Percentiles rank a stretch among this genome's conserved stretches.
phyloP scores from a whole-genome alignment of 1,140 invertebrate genomes.

The Marisa cornuarietis region DNA sequence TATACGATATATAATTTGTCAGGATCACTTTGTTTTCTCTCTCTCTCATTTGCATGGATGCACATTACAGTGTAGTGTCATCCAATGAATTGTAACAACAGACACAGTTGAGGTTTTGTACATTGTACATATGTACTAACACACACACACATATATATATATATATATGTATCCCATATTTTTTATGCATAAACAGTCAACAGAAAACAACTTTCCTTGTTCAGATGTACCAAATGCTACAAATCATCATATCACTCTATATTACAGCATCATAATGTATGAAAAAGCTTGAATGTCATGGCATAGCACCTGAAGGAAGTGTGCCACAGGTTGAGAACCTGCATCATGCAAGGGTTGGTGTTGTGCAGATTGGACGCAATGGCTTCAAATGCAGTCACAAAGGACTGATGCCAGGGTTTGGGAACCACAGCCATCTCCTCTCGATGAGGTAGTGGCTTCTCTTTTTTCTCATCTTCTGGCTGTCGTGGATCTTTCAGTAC shows the following conservation, averaged over 20 bases:
- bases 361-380: conserved; percentile 77
- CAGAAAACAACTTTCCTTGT: neutral
- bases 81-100: too few species aligned
- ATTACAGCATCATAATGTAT: neutral
- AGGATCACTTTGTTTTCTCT: neutral
- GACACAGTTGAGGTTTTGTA: too few species aligned
- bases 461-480: conserved; percentile 61
- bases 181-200: too few species aligned
- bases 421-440: conserved; percentile 75
- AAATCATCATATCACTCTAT: neutral
- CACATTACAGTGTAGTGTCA: too few species aligned
- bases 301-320: conserved; percentile 76
- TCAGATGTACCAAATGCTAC: neutral
- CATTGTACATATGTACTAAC: neutral
- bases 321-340: conserved; percentile 85
- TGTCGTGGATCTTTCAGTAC: conserved; percentile 80
- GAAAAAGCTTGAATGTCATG: neutral
- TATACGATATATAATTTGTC: neutral
- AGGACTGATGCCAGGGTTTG: conserved; percentile 72
- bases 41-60: neutral
- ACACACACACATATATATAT: conserved; percentile 15
- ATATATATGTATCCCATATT: too few species aligned
- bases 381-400: conserved; percentile 66
- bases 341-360: conserved; percentile 84
- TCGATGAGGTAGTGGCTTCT: conserved; percentile 58